A percentile compares a stretch with the other conserved stretches of the same genome.
Evolutionary conservation across 2,797 vertebrate species (phyloP).

Genomic region (Gallinago stenura): DNA sequence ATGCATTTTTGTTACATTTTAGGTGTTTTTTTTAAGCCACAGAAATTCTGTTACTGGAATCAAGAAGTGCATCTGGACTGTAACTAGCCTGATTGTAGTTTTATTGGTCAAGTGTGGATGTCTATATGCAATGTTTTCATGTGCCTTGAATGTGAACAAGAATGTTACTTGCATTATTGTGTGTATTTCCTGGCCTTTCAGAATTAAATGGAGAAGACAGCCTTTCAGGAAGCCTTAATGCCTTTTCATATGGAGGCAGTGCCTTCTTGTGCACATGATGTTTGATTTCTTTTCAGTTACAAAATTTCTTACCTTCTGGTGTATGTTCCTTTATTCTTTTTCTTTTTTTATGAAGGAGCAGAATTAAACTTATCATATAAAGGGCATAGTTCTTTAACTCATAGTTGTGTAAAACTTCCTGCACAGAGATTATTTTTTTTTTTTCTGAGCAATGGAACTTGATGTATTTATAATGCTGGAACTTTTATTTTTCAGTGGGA

Average conservation of each 20-base stretch:
- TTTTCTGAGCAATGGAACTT: neutral
- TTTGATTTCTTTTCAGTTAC: slow-evolving; percentile 6
- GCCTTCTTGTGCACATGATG: neutral
- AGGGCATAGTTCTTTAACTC: neutral
- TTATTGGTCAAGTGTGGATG: neutral
- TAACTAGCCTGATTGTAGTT: neutral
- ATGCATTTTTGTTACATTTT: neutral
- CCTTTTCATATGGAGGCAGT: neutral
- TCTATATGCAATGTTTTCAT: neutral
- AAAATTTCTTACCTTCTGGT: neutral
- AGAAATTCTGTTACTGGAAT: neutral
- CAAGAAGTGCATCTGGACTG: neutral
- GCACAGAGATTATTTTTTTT: neutral
- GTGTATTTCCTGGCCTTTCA: neutral
- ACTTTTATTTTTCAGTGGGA: neutral
- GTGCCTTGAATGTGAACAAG: neutral
- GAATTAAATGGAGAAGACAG: neutral
- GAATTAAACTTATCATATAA: neutral
- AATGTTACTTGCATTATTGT: neutral
- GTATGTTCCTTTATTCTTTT: neutral
- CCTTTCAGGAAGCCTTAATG: neutral
- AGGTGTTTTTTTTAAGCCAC: neutral
- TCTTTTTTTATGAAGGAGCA: neutral
- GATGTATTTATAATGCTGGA: neutral
- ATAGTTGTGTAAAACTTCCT: neutral